phyloP scores from a whole-genome alignment of 2,797 vertebrate species.

The Rallus crepitans region DNA sequence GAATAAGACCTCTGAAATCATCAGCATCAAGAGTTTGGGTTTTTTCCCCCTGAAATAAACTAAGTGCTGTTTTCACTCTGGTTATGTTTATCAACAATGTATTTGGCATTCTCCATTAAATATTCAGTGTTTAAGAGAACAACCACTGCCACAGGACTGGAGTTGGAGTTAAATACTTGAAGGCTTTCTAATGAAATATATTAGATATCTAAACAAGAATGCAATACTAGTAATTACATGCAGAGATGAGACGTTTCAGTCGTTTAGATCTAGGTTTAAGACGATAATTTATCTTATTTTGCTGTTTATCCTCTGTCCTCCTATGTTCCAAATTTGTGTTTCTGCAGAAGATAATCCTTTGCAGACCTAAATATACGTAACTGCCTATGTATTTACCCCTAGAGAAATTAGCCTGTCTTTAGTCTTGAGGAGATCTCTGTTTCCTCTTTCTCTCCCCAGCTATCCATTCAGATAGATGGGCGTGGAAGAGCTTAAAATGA shows the following conservation, averaged over 20 bases:
- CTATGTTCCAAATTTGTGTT: not conserved
- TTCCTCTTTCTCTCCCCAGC: not conserved
- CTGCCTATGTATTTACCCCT: not conserved
- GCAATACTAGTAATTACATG: not conserved
- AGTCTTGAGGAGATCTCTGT: not conserved
- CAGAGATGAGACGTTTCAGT: not conserved
- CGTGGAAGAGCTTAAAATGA: not conserved
- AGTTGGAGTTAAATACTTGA: not conserved
- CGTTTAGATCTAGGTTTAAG: not conserved
- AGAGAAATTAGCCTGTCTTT: not conserved
- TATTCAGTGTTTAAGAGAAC: not conserved
- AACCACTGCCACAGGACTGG: fast-evolving
- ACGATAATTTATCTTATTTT: not conserved
- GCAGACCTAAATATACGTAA: not conserved
- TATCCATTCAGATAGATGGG: not conserved
- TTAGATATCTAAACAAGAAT: not conserved
- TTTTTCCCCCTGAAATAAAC: not conserved
- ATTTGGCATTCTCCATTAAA: not conserved
- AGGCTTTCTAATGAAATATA: not conserved
- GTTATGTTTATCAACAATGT: not conserved
- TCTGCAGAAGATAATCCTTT: not conserved
- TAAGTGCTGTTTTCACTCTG: not conserved
- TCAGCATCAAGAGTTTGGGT: not conserved
- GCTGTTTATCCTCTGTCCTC: not conserved
- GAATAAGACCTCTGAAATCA: not conserved